Conservation (phyloP, 2,113 vertebrate species). For the Channa argus region DNA sequence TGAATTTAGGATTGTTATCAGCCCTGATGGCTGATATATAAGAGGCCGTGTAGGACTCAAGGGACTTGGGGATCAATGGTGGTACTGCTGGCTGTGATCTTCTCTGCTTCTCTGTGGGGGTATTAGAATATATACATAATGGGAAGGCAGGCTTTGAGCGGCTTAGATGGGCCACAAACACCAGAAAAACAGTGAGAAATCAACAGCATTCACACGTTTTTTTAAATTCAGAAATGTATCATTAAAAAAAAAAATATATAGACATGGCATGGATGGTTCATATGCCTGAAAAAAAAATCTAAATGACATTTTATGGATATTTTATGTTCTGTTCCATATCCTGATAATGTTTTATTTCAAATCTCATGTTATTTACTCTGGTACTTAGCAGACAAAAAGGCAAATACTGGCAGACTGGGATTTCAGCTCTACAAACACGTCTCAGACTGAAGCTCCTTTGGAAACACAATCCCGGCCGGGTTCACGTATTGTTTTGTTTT, state of each 20-base stretch:
- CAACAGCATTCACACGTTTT: background rate
- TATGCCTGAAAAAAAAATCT: too few species aligned
- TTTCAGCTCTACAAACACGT: conserved; percentile 21
- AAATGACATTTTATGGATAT: too few species aligned
- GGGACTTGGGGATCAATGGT: conserved; percentile 55
- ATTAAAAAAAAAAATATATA: too few species aligned
- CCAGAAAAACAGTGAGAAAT: background rate
- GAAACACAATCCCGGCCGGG: background rate
- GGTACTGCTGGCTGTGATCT: conserved; percentile 48
- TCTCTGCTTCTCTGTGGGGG: conserved; percentile 62
- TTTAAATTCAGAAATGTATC: too few species aligned
- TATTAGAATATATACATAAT: conserved; percentile 52
- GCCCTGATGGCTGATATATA: conserved; percentile 33
- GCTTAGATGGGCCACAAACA: conserved; percentile 23
- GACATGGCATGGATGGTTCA: too few species aligned
- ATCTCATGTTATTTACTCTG: conserved; percentile 18
- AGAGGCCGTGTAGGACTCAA: conserved; percentile 17
- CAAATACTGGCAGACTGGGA: conserved; percentile 36
- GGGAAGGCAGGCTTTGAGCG: conserved; percentile 16
- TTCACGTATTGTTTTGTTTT: background rate
- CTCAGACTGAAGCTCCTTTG: conserved; percentile 15
- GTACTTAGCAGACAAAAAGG: background rate
- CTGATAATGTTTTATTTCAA: background rate
- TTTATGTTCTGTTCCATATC: too few species aligned
- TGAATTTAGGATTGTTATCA: conserved; percentile 43